A percentile compares a stretch with the other conserved stretches of the same genome.
Evolutionary conservation across 2,797 vertebrate species (phyloP).

Genomic region (Melanotaenia boesemani): DNA sequence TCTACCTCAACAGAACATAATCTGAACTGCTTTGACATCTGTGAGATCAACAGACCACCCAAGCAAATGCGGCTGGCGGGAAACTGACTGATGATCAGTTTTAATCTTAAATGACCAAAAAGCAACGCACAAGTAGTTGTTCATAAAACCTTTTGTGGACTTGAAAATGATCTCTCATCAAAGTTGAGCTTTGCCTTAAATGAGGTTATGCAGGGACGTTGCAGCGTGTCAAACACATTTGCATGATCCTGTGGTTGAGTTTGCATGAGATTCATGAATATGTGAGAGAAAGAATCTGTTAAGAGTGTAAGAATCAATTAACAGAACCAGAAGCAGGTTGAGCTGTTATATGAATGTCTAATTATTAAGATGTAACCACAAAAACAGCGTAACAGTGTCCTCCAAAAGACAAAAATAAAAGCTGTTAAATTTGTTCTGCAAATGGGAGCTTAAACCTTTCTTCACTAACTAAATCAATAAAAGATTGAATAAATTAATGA

Average conservation of each 20-base stretch:
- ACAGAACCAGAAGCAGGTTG: neutral
- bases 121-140: neutral
- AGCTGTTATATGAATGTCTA: neutral
- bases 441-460: too few relatives aligned
- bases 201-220: neutral
- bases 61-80: neutral
- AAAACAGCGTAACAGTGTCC: too few relatives aligned
- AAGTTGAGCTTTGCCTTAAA: neutral
- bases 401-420: neutral
- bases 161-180: neutral
- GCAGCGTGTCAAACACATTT: neutral
- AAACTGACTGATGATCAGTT: neutral
- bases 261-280: neutral
- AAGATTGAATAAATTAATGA: too few relatives aligned
- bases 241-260: neutral
- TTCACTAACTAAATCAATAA: too few relatives aligned
- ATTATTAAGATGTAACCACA: neutral
- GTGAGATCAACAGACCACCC: neutral
- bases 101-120: neutral
- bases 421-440: too few relatives aligned
- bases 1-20: too few relatives aligned
- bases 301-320: neutral
- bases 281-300: neutral
- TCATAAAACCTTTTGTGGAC: neutral
- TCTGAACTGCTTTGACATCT: neutral